Percentiles rank a stretch among this genome's conserved stretches.
phyloP scores from a whole-genome alignment of 2,113 vertebrate genomes.

The Marmota flaviventris region DNA sequence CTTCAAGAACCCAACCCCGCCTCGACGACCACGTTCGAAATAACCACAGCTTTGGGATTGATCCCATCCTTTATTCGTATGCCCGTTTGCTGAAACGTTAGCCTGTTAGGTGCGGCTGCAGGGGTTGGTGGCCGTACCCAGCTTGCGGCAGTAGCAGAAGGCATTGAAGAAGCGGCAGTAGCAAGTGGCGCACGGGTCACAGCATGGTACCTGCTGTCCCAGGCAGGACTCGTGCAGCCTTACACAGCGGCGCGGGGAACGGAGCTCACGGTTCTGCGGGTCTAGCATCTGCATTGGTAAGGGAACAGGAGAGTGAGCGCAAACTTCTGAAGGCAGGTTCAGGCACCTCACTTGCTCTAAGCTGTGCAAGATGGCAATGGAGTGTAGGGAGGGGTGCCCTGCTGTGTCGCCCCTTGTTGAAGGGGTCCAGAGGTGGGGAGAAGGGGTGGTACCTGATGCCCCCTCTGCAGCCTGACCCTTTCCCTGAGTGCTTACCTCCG shows the following conservation, averaged over 20 bases:
- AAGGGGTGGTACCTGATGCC: neutral
- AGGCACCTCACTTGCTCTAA: rapidly evolving
- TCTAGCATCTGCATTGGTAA: conserved; percentile 87
- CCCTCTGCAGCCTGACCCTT: neutral
- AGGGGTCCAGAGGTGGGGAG: neutral
- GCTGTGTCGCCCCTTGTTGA: neutral
- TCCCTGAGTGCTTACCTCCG: conserved; percentile 87
- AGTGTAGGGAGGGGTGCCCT: neutral
- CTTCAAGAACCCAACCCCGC: neutral
- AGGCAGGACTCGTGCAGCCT: conserved; percentile 96
- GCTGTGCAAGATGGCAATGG: neutral
- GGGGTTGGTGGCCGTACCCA: conserved; percentile 87
- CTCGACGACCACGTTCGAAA: conserved; percentile 32
- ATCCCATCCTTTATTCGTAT: conserved; percentile 76
- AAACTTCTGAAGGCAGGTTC: neutral
- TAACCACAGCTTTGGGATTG: conserved; percentile 69
- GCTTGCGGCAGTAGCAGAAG: conserved; percentile 96
- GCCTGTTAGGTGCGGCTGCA: conserved; percentile 87
- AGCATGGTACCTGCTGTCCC: conserved; percentile 95
- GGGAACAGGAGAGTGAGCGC: neutral
- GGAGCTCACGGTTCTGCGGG: conserved; percentile 89
- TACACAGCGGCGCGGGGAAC: conserved; percentile 94
- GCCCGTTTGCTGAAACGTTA: neutral
- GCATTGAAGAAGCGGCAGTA: conserved; percentile 99
- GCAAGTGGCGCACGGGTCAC: conserved; percentile 96